Evolutionary conservation across 2,113 vertebrate genomes (phyloP).

Genomic region (Bos taurus): DNA sequence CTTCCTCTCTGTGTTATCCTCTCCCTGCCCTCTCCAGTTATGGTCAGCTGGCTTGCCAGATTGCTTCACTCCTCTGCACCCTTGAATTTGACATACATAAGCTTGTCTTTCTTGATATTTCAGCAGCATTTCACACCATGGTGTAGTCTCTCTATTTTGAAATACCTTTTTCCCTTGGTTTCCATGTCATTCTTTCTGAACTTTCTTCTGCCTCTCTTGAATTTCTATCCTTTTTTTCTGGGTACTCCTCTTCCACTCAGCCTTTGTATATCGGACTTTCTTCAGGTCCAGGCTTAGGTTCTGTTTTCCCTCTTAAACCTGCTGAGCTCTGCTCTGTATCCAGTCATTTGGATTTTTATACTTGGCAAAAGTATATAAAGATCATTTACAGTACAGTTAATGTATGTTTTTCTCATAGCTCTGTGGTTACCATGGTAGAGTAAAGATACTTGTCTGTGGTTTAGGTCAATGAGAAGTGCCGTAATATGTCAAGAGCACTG

Average conservation of each 20-base stretch:
- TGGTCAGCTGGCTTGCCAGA: background rate
- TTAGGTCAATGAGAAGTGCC: background rate
- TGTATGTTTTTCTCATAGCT: background rate
- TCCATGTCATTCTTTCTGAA: background rate
- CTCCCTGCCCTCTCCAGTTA: background rate
- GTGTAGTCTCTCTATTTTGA: background rate
- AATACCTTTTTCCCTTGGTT: background rate
- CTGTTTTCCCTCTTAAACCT: background rate
- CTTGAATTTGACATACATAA: background rate
- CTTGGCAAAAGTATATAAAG: background rate
- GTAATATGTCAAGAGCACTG: background rate
- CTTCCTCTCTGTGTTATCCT: too few relatives aligned
- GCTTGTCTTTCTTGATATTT: background rate
- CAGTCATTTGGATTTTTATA: slow-evolving; percentile 3
- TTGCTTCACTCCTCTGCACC: background rate
- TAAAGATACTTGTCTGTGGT: background rate
- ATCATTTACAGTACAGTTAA: background rate
- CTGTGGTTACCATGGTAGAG: background rate
- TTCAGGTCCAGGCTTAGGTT: background rate
- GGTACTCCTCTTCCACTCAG: background rate
- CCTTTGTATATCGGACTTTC: background rate
- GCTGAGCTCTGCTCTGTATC: background rate
- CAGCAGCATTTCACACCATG: background rate
- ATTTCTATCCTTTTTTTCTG: background rate
- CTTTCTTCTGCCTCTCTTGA: background rate